Evolutionary conservation across 2,113 vertebrate genomes (phyloP), one percentile per base, ranked within the genome.

Genomic region (Edolisoma coerulescens): DNA sequence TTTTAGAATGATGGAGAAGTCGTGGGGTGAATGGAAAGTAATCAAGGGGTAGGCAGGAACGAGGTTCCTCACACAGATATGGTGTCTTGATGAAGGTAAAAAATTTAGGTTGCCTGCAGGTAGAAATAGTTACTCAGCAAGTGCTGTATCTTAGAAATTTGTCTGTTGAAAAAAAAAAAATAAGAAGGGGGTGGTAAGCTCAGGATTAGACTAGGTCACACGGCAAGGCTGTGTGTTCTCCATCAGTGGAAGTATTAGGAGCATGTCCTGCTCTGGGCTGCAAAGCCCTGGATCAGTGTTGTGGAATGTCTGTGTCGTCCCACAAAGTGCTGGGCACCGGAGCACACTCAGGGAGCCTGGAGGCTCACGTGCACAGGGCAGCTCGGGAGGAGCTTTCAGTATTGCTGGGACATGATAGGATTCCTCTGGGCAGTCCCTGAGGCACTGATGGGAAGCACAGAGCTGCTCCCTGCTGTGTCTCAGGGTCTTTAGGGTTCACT

Each of bases 61-160:
- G 0, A 81, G 21, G 52, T 74, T 91, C 50, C 67, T 93, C 41
- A 26, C 63, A 70, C 87, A 88, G 71, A 61, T 21, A 41, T 0
- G 1, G 57, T 79, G 84, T 93, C 73, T 77, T 68, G 64, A 47
- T 89, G 89, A 93, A 96, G 93, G 70, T 94, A 39, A 93, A 93
- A 90, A 47, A 71, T 14, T 64, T 87, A 94, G 91, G 47, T 90
- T 89, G 91, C 69, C 74, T 92, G 65, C 73, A 57, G 71, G 8
- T 86, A 95, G 91, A 81, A 94, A 68, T 95, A 95, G 96, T 95
- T 93, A 60, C 68, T 95, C 71, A 16, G 60, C 0, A 2, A 86
- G 92, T 90, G 87, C 93, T 94, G 4, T 87, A 56, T 79, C 81
- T 86, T 95, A 94, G 89, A 78, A 77, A 59, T 27, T 4, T 91